Evolutionary conservation across 1,140 invertebrate species (phyloP).

Genomic region (Ylistrum balloti): DNA sequence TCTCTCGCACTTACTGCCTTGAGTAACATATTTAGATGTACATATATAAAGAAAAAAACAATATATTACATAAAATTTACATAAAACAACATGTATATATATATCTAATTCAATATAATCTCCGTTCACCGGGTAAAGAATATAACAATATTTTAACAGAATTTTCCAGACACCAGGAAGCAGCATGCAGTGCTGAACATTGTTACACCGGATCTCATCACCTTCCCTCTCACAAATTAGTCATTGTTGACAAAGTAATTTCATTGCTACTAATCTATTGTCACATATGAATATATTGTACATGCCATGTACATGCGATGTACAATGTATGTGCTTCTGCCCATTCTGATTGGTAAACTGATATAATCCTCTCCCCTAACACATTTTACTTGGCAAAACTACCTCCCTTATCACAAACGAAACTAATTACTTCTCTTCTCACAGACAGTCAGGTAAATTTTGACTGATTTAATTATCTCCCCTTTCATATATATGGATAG

Average conservation of each 20-base stretch:
- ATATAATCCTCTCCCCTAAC: background rate
- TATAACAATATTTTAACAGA: background rate
- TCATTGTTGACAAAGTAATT: too few relatives aligned
- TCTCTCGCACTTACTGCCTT: too few relatives aligned
- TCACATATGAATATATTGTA: too few relatives aligned
- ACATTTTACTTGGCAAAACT: too few relatives aligned
- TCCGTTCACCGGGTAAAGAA: background rate
- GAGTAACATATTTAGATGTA: background rate
- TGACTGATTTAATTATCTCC: background rate
- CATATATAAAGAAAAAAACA: background rate
- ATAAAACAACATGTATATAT: background rate
- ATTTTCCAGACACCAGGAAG: background rate
- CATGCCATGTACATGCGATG: too few relatives aligned
- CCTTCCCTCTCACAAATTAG: background rate
- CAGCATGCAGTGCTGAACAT: background rate
- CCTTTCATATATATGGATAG: conserved; percentile 60
- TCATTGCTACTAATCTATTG: too few relatives aligned
- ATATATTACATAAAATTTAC: background rate
- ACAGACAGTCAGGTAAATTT: background rate
- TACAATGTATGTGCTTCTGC: too few relatives aligned
- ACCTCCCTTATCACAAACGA: background rate
- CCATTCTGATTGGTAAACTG: too few relatives aligned
- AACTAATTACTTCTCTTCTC: background rate
- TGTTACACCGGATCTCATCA: background rate
- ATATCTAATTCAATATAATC: background rate